Conservation (phyloP, 2,113 vertebrate genomes). For the Nipponia nippon region DNA sequence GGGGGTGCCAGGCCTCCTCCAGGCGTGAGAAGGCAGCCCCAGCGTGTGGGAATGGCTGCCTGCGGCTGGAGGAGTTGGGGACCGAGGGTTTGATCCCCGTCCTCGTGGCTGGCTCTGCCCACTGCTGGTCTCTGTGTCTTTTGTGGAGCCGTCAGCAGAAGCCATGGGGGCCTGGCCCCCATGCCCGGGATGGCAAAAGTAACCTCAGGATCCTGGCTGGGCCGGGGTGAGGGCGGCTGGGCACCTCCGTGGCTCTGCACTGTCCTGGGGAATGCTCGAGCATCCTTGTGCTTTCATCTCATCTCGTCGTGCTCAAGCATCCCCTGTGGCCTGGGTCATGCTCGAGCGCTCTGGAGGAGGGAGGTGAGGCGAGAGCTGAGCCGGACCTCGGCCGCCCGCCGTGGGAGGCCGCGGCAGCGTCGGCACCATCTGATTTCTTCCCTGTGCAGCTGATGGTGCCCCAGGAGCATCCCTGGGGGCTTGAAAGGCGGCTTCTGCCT, state of each 20-base stretch:
- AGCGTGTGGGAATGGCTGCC: background rate
- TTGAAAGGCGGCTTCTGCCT: background rate
- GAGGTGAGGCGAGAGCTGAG: background rate
- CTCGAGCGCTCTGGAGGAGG: background rate
- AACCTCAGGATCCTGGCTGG: accelerated
- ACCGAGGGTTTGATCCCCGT: background rate
- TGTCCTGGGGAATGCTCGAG: accelerated
- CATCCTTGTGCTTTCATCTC: background rate
- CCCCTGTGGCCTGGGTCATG: accelerated
- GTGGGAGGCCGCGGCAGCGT: background rate
- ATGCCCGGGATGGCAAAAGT: background rate
- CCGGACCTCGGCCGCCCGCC: accelerated
- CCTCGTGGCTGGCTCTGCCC: background rate
- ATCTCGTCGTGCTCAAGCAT: background rate
- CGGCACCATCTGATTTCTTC: no score
- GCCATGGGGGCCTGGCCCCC: background rate
- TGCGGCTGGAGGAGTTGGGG: background rate
- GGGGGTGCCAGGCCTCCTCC: background rate
- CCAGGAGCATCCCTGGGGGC: background rate
- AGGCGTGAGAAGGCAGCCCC: background rate
- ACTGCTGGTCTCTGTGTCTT: background rate
- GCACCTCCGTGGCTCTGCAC: background rate
- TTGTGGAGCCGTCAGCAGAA: background rate
- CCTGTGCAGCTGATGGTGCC: background rate
- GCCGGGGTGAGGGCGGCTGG: no score